phyloP scores from a whole-genome alignment of 2,113 vertebrate species.

The Myotis yumanensis region DNA sequence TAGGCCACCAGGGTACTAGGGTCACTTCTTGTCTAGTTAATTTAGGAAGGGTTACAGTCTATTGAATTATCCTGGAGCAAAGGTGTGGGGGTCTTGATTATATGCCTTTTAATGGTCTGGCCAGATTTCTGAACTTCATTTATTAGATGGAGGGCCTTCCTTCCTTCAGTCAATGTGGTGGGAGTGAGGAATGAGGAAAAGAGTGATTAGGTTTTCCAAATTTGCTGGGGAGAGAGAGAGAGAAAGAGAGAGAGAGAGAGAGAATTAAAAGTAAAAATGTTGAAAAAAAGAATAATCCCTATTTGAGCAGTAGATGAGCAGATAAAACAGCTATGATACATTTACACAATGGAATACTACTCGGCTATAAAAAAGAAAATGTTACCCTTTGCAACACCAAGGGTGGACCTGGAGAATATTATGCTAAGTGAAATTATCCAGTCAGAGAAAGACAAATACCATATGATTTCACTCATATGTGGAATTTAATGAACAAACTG shows the following conservation, averaged over 20 bases:
- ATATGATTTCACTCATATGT: too few relatives aligned
- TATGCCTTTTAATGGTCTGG: not conserved
- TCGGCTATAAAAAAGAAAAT: too few relatives aligned
- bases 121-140: not conserved
- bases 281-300: not conserved
- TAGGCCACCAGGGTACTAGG: not conserved
- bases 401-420: too few relatives aligned
- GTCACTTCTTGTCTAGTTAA: not conserved
- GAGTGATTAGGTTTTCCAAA: not conserved
- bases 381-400: too few relatives aligned
- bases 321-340: too few relatives aligned
- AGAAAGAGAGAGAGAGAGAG: not conserved
- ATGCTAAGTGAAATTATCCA: too few relatives aligned
- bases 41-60: not conserved
- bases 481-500: too few relatives aligned
- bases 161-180: not conserved
- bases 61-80: not conserved
- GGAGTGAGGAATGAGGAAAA: not conserved
- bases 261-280: not conserved
- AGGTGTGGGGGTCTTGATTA: not conserved
- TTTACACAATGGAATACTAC: too few relatives aligned
- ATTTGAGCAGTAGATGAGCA: not conserved
- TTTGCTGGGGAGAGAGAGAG: not conserved
- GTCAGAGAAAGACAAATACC: too few relatives aligned
- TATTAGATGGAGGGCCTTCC: not conserved